Percentiles rank a stretch among this genome's conserved stretches.
phyloP scores from a whole-genome alignment of 2,888 invertebrate genomes.

The Eustalomyia histrio region DNA sequence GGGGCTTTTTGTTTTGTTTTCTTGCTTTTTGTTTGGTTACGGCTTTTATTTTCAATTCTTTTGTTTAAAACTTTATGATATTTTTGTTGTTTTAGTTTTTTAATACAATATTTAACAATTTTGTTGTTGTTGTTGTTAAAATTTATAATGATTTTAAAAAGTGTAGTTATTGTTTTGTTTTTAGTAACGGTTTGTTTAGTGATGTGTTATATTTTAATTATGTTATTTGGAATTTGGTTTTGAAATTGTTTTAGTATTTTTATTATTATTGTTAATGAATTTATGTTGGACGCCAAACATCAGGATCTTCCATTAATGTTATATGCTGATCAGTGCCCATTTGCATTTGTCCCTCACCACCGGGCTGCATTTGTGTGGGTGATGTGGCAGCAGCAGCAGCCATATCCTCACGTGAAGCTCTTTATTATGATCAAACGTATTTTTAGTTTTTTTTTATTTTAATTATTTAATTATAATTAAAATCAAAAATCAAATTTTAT shows the following conservation, averaged over 20 bases:
- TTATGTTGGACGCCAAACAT: constrained; percentile 96
- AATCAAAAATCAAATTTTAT: constrained; percentile 59
- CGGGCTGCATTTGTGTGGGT: constrained; percentile 83
- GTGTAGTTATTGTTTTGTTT: constrained; percentile 59
- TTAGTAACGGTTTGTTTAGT: constrained; percentile 55
- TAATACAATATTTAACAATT: constrained; percentile 58
- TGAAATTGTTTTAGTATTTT: constrained; percentile 18
- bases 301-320: constrained; percentile 94
- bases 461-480: not conserved
- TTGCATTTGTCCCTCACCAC: constrained; percentile 79
- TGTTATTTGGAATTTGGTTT: constrained; percentile 8
- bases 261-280: constrained; percentile 71
- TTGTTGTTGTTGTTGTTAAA: constrained; percentile 19
- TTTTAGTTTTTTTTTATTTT: constrained; percentile 18
- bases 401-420: constrained; percentile 92
- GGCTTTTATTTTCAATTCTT: constrained; percentile 44
- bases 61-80: constrained; percentile 52
- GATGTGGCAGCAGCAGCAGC: constrained; percentile 90
- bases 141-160: constrained; percentile 31
- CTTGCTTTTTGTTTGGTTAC: constrained; percentile 31
- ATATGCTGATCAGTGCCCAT: constrained; percentile 83
- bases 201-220: constrained; percentile 27
- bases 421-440: constrained; percentile 73
- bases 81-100: constrained; percentile 24
- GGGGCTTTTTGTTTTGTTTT: constrained; percentile 39